Evolutionary conservation across 2,113 vertebrate genomes (phyloP), one percentile per base, ranked within the genome.

Genomic region (Regulus satrapa): DNA sequence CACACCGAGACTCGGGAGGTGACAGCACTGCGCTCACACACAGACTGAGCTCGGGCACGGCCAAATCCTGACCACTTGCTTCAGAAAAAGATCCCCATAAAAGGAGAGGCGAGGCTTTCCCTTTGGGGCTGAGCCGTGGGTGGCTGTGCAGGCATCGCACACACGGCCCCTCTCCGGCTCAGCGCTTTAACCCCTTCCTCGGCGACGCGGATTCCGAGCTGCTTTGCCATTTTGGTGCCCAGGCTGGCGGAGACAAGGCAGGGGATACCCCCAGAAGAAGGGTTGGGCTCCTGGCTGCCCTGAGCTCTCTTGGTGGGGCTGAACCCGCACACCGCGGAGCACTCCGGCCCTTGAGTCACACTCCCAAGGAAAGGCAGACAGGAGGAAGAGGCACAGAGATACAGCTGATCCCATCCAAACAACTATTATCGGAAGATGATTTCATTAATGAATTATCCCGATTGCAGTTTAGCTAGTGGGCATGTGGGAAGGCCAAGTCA

Each of bases 371-470:
- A 77, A 90, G 75, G 38, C 93, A 94, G 85, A 32, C 19, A 24
- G 76, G 80, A 63, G 86, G 77, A 72, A 89, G 46, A 81, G 71
- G 25, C 36, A 15, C 54, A 88, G 71, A 59, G 78, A 89, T 43
- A 55, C 49, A 67, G n/a, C 4, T 77, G 88, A 85, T 90, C 88
- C 72, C 32, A 83, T 83, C 72, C 46, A 66, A 71, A 86, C 73
- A 80, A n/a, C 63, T 92, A 62, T 88, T 90, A 94, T 3, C 61
- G 82, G 79, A 77, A 51, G 64, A 67, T 94, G 43, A 92, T 96
- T 96, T 92, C 63, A 94, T 92, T 88, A 90, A 88, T 71, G 25
- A 93, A 68, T 88, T 74, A 93, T 81, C 72, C 56, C 75, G 80
- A 64, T 48, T 81, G 79, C 75, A 86, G 51, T 25, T 86, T 63